These are phyloP conservation scores for Odontamblyopus lacepedii DNA, from an alignment of 2,797 vertebrate species.

Conservation along the genomic window DNA sequence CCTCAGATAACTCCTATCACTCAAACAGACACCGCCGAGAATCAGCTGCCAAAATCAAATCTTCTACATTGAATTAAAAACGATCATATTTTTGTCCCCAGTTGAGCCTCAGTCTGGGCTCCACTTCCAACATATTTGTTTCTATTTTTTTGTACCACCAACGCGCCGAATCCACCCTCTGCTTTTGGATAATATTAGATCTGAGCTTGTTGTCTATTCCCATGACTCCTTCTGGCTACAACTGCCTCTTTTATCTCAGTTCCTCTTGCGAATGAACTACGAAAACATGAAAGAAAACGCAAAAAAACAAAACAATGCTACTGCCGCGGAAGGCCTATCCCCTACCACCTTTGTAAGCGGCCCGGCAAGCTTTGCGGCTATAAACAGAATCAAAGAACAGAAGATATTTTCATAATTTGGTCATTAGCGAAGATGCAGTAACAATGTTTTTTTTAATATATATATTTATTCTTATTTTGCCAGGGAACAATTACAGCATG, in stretches of 20 bases:
- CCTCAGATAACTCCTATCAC: constrained; percentile 2
- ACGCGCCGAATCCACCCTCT: constrained; percentile 21
- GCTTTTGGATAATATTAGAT: constrained; percentile 30
- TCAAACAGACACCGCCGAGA: not conserved
- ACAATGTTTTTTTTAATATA: not conserved
- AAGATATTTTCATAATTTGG: not conserved
- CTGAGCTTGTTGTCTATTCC: constrained; percentile 27
- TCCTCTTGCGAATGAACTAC: constrained; percentile 47
- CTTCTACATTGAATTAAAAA: not conserved
- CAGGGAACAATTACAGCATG: not conserved
- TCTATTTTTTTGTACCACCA: constrained; percentile 23
- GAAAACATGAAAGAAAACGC: constrained; percentile 22
- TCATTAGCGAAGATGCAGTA: not conserved
- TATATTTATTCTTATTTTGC: not conserved
- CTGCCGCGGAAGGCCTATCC: not conserved
- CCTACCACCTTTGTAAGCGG: not conserved
- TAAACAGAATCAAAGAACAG: constrained; percentile 2
- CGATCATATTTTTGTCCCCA: not conserved
- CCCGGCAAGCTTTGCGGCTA: not conserved
- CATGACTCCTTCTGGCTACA: constrained; percentile 32
- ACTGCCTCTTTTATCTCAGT: constrained; percentile 45
- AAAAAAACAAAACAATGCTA: constrained; percentile 23
- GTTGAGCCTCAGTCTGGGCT: constrained; percentile 18
- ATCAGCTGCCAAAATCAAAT: not conserved
- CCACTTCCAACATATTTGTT: constrained; percentile 21